These are phyloP conservation scores for Chrysolina haemoptera DNA, from an alignment of 2,888 invertebrate genomes.

Conservation along the genomic window DNA sequence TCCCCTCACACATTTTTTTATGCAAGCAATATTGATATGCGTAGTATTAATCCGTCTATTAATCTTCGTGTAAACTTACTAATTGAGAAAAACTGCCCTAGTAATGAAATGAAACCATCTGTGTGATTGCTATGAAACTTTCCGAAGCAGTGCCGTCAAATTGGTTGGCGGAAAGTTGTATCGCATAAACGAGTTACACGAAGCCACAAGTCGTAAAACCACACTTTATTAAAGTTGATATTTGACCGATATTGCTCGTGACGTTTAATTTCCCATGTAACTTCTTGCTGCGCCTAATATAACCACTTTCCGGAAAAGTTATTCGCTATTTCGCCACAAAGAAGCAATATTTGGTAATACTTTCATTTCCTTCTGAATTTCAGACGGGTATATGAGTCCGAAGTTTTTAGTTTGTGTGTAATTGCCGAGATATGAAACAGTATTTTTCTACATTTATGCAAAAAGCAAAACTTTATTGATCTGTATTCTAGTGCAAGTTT, in stretches of 20 bases:
- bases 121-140: neutral
- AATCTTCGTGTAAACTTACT: neutral
- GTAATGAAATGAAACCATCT: neutral
- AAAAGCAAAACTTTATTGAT: no score
- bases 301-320: neutral
- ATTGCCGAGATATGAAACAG: neutral
- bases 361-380: conserved; percentile 2
- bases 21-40: no score
- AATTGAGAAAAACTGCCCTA: neutral
- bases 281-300: conserved; percentile 35
- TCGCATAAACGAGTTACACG: conserved; percentile 11
- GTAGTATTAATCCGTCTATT: neutral
- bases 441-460: no score
- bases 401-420: neutral
- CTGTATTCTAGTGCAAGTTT: no score
- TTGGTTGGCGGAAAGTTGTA: conserved; percentile 4
- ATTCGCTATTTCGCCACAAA: neutral
- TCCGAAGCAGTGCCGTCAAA: neutral
- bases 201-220: conserved; percentile 7
- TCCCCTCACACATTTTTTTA: no score
- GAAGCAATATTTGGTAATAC: conserved; percentile 1
- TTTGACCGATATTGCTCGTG: conserved; percentile 51
- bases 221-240: conserved; percentile 54
- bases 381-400: neutral
- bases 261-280: conserved; percentile 44